Conservation (phyloP, 2,888 invertebrate genomes). For the Malthinus seriepunctatus region DNA sequence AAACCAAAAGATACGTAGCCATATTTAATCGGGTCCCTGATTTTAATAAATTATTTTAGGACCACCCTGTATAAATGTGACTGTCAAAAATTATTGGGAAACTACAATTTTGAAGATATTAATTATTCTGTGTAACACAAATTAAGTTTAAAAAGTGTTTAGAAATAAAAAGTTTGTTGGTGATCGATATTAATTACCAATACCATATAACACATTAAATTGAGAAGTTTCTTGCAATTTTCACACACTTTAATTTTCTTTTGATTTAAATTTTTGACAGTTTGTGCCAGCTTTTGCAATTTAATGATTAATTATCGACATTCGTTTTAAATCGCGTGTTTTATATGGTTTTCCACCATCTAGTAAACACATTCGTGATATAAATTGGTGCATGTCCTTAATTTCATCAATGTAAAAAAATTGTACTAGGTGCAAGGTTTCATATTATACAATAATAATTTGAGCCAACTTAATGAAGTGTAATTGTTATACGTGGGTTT, state of each 20-base stretch:
- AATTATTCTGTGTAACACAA: no score
- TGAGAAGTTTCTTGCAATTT: not conserved
- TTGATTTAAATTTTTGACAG: conserved; percentile 1
- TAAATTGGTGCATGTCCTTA: not conserved
- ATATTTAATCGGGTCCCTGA: no score
- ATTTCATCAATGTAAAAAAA: not conserved
- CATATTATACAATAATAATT: no score
- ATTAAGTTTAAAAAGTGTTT: no score
- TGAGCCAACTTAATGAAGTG: no score
- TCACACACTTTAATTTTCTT: conserved; percentile 3
- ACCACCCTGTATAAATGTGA: no score
- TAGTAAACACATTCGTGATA: not conserved
- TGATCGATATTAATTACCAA: not conserved
- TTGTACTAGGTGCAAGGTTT: no score
- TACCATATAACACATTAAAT: not conserved
- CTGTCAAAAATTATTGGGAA: no score
- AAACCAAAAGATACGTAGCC: no score
- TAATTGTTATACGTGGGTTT: no score
- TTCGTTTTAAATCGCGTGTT: conserved; percentile 1
- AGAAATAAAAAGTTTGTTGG: not conserved
- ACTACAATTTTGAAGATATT: no score
- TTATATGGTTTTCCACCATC: not conserved
- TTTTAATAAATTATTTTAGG: no score
- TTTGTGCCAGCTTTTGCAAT: conserved; percentile 4
- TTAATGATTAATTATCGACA: conserved; percentile 5